phyloP scores from a whole-genome alignment of 2,113 vertebrate genomes.

The Aptenodytes forsteri region DNA sequence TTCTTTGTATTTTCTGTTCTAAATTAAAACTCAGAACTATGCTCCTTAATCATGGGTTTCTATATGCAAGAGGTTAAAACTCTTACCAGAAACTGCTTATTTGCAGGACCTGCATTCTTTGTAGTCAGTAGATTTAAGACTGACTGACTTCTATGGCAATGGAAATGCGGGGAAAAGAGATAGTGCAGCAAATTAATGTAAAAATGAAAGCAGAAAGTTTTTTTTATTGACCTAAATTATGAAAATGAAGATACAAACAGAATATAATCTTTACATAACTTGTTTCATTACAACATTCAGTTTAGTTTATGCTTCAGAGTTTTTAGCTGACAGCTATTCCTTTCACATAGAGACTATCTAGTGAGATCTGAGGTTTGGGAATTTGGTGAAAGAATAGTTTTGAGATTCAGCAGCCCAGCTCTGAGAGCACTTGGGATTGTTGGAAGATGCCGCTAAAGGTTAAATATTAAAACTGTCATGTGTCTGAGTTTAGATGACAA shows the following conservation, averaged over 20 bases:
- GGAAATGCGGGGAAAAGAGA: background rate
- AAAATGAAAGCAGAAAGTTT: background rate
- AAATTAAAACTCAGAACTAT: background rate
- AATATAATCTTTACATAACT: background rate
- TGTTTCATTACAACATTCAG: background rate
- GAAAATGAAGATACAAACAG: background rate
- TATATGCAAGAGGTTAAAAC: background rate
- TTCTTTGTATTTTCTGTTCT: background rate
- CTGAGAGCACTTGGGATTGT: background rate
- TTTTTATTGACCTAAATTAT: background rate
- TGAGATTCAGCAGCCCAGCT: background rate
- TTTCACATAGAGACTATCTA: background rate
- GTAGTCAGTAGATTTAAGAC: background rate
- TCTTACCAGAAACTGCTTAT: background rate
- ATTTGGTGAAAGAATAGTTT: background rate
- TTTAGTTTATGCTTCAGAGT: background rate
- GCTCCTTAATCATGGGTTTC: background rate
- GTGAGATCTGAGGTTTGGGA: background rate
- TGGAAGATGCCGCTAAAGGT: background rate
- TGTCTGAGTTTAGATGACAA: background rate
- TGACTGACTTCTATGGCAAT: background rate
- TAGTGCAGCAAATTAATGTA: background rate
- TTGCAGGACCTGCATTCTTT: background rate
- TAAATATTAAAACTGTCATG: background rate
- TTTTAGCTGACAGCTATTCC: background rate